These are phyloP conservation scores for Temnothorax unifasciatus DNA, from an alignment of 2,888 invertebrate species.

Conservation along the genomic window DNA sequence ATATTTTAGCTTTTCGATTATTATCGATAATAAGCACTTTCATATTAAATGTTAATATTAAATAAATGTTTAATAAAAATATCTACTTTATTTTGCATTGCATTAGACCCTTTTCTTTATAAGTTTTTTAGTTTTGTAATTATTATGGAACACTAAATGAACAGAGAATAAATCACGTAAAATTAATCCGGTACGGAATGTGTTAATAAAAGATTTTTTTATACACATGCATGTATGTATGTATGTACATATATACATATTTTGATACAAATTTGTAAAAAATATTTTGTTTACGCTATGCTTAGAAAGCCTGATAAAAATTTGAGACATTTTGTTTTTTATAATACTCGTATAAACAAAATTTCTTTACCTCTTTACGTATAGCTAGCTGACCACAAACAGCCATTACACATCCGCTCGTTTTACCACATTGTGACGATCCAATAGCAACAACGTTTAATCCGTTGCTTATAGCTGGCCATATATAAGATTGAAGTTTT, in stretches of 20 bases:
- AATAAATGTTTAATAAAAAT: too few relatives aligned
- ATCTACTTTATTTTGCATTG: too few relatives aligned
- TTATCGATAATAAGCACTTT: too few relatives aligned
- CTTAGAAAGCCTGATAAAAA: background rate
- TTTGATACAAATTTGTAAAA: background rate
- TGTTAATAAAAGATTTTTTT: too few relatives aligned
- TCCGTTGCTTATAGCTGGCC: conserved; percentile 90
- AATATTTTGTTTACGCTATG: background rate
- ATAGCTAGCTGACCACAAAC: conserved; percentile 88
- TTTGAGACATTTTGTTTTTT: background rate
- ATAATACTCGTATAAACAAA: background rate
- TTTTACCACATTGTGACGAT: conserved; percentile 89
- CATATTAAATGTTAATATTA: too few relatives aligned
- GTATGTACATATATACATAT: background rate
- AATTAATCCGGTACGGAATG: too few relatives aligned
- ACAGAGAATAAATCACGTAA: too few relatives aligned
- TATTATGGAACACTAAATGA: too few relatives aligned
- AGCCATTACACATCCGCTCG: conserved; percentile 90
- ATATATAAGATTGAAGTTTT: conserved; percentile 90
- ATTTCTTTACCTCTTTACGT: conserved; percentile 54
- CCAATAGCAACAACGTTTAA: conserved; percentile 90
- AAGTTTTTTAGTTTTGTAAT: too few relatives aligned
- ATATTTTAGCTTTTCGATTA: too few relatives aligned
- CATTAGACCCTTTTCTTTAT: too few relatives aligned
- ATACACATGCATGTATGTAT: too few relatives aligned